Evolutionary conservation across 2,888 invertebrate species (phyloP).

Genomic region (Clusia tigrina): DNA sequence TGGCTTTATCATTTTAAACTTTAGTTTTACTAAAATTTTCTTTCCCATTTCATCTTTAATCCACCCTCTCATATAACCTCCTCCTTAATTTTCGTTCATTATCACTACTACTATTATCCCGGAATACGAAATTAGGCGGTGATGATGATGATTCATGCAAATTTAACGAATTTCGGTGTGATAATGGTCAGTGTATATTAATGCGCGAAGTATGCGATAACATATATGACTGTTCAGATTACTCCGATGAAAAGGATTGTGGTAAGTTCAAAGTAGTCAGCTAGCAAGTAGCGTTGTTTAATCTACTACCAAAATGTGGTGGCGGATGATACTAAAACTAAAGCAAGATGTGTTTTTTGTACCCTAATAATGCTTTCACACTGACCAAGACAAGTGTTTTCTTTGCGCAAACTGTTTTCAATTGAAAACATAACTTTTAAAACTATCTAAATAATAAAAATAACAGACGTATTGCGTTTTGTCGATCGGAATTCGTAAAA

Average conservation of each 20-base stretch:
- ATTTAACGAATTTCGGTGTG: conserved; percentile 72
- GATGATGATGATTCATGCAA: conserved; percentile 58
- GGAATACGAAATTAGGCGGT: conserved; percentile 42
- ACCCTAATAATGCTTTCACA: too few relatives aligned
- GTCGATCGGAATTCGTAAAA: too few relatives aligned
- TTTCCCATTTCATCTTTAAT: background rate
- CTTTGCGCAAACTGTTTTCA: too few relatives aligned
- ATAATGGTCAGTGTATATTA: conserved; percentile 70
- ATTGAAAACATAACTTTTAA: too few relatives aligned
- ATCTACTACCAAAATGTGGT: background rate
- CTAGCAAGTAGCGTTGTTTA: background rate
- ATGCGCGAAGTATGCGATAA: conserved; percentile 71
- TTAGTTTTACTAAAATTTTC: background rate
- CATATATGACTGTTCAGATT: conserved; percentile 75
- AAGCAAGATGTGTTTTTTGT: background rate
- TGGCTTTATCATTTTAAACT: background rate
- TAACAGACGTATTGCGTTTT: too few relatives aligned
- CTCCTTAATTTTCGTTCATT: background rate
- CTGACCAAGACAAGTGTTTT: too few relatives aligned
- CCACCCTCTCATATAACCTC: background rate
- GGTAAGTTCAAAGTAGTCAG: conserved; percentile 69
- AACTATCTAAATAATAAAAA: too few relatives aligned
- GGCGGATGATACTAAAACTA: too few relatives aligned
- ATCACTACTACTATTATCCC: background rate
- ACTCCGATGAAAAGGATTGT: conserved; percentile 80